Conservation (phyloP, 2,888 invertebrate species). For the Plagodis pulveraria region DNA sequence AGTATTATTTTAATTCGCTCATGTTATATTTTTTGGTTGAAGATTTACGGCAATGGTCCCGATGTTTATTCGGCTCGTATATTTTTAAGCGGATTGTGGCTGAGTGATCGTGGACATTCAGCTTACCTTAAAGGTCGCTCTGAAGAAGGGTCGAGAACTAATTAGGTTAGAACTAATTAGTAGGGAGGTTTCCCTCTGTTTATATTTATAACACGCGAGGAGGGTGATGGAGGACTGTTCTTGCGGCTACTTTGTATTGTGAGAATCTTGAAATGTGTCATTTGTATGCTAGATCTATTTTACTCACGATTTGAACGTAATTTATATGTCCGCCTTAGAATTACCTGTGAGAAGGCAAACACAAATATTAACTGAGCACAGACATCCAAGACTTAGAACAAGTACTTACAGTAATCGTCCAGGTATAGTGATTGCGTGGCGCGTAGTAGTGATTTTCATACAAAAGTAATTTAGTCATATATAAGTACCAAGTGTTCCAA, state of each 20-base stretch:
- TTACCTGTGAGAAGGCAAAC: no score
- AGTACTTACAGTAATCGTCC: no score
- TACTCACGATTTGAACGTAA: neutral
- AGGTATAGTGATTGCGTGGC: no score
- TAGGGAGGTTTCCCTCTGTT: constrained; percentile 56
- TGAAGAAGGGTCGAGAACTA: constrained; percentile 54
- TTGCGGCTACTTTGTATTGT: constrained; percentile 2
- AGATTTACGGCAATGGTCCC: neutral
- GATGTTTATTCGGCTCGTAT: neutral
- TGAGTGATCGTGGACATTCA: constrained; percentile 7
- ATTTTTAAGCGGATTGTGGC: constrained; percentile 13
- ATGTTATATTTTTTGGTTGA: neutral
- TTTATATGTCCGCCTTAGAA: no score
- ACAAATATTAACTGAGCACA: no score
- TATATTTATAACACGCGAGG: constrained; percentile 49
- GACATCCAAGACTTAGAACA: no score
- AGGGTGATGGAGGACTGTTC: constrained; percentile 9
- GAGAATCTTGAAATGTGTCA: neutral
- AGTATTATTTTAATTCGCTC: neutral
- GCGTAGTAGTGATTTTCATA: no score
- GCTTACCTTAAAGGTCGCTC: constrained; percentile 46
- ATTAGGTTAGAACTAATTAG: constrained; percentile 79
- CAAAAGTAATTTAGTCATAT: no score
- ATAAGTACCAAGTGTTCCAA: no score
- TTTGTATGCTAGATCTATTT: neutral